Percentiles rank a stretch among this genome's conserved stretches.
phyloP scores from a whole-genome alignment of 2,888 invertebrate species.

The Amorpha juglandis region DNA sequence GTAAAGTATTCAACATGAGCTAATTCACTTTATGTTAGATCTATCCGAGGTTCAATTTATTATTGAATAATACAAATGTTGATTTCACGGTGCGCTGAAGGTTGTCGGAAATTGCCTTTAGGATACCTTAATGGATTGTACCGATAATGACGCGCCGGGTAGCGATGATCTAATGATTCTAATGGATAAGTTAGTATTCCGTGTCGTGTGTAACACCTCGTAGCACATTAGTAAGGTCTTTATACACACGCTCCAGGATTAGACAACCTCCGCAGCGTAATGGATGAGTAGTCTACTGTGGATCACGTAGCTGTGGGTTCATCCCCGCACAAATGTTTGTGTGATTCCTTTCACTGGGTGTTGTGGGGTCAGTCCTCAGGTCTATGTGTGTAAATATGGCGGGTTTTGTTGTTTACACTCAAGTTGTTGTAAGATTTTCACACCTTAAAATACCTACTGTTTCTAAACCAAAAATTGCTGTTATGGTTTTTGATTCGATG shows the following conservation, averaged over 20 bases:
- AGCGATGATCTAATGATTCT: slow-evolving; percentile 7
- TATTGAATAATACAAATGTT: background rate
- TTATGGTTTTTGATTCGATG: too few species aligned
- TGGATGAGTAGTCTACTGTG: too few species aligned
- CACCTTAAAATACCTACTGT: too few species aligned
- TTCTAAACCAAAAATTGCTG: too few species aligned
- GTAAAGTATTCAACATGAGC: too few species aligned
- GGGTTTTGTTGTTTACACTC: too few species aligned
- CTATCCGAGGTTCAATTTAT: slow-evolving; percentile 5
- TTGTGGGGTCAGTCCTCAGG: too few species aligned
- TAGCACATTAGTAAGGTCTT: slow-evolving; percentile 1
- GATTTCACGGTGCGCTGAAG: background rate
- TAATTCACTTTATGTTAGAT: background rate
- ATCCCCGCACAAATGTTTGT: too few species aligned
- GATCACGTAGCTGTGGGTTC: too few species aligned
- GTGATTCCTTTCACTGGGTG: too few species aligned
- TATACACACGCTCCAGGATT: background rate
- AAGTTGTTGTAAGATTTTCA: too few species aligned
- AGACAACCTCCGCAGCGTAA: background rate
- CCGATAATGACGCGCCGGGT: background rate
- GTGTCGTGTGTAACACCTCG: background rate
- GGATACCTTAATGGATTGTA: background rate
- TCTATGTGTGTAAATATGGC: too few species aligned
- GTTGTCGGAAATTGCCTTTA: slow-evolving; percentile 14
- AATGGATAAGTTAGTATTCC: background rate